Base-by-base conservation (phyloP, 2,113 vertebrate species). In the Pandion haliaetus region DNA sequence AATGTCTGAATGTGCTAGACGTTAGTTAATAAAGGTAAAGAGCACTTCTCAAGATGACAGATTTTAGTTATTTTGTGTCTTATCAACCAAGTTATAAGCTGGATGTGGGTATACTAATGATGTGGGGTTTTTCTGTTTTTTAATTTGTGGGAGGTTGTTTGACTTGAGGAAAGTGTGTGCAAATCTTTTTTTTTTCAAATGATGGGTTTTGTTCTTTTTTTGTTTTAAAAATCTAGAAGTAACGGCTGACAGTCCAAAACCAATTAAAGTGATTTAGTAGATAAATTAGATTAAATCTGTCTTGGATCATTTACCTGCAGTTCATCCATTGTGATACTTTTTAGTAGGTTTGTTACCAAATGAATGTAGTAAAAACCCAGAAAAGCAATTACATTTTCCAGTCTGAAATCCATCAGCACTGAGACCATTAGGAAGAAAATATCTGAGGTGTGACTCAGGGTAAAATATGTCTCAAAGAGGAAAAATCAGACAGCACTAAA, bases 371-470 rank as follows among this genome's bases (percentile, higher is more conserved):
- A 88, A 94, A 95, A 94, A 44, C 69, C 10, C 65, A 91, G 71
- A 94, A 93, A 95, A 91, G 38, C 72, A 95, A 92, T 93, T 95
- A 80, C n/a, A 83, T 78, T 94, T 94, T 86, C 66, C 47, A 81
- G 10, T 92, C 18, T 86, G 50, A 94, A 94, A 85, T 88, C 63
- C 61, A 49, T 88, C 67, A 88, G 25, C 54, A n/a, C 23, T 55
- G 78, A 91, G 42, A 82, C 26, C 65, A 45, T 81, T 78, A 47
- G 34, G 34, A 83, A 77, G 57, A 72, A 89, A 93, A 82, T 77
- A 89, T 59, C 47, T 91, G 70, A 96, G 55, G 65, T 92, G n/a
- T 90, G 62, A 92, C 77, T 92, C 42, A 32, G 16, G 0, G 1
- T 88, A 55, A 93, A 79, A 91, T 80, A 77, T 17, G 9, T 16